Evolutionary conservation across 2,797 vertebrate genomes (phyloP), one percentile per base, ranked within the genome.

Genomic region (Tympanoctomys barrerae): DNA sequence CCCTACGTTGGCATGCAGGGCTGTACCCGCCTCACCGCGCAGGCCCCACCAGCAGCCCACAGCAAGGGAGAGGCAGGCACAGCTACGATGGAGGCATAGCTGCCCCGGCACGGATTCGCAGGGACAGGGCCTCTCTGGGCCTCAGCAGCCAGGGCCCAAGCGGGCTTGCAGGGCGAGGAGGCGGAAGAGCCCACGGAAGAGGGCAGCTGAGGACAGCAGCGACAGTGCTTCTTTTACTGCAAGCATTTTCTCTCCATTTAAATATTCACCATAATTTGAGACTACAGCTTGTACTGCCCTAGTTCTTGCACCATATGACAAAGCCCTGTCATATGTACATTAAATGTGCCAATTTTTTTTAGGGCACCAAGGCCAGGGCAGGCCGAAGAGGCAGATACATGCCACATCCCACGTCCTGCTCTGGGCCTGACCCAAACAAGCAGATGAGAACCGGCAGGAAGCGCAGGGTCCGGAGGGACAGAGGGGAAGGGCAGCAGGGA

Each of bases 381-480:
- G 71, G 85, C 78, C 86, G 64, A 85, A 36, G 39, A 82, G 31
- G 81, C 57, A 81, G 78, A 81, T 28, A 85, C 78, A 62, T 39
- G 88, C 54, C 14, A 16, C 14, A 78, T 46, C 91, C n/a, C 36
- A 31, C 85, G 46, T 87, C 84, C 21, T 16, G 54, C 64, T 33
- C 59, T 87, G 61, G 86, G 46, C 68, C 89, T 85, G 46, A 81
- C 73, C 21, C 75, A 95, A 95, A 98, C 89, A 93, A 97, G 96
- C 94, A 71, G 81, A 97, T 88, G 94, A 93, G 94, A 94, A 39
- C 87, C 94, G 93, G 54, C 57, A 89, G 84, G 90, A 90, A 93
- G 91, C 54, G 85, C 93, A 81, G 81, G 94, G 22, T 22, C 97
- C 54, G 96, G 80, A 87, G 52, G 79, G 87, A 94, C 80, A 96